A percentile compares a stretch with the other conserved stretches of the same genome.
Evolutionary conservation across 1,140 invertebrate species (phyloP).

Genomic region (Saxidomus purpurata): DNA sequence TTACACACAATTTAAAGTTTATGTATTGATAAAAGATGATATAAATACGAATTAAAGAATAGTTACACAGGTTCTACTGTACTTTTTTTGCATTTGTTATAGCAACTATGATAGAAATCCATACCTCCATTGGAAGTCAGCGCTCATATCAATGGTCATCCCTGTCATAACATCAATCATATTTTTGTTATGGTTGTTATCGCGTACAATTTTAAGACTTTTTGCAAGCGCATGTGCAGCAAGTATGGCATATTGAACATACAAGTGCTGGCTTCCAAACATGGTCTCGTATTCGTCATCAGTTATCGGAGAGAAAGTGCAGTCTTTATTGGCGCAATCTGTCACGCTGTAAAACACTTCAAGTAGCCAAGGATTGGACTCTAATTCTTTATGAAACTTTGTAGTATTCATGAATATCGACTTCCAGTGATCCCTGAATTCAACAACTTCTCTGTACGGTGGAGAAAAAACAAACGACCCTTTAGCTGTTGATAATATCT

Average conservation of each 20-base stretch:
- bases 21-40: no score
- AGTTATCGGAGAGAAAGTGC: neutral
- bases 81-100: no score
- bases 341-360: slow-evolving; percentile 36
- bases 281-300: neutral
- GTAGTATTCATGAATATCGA: slow-evolving; percentile 50
- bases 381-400: neutral
- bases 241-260: slow-evolving; percentile 16
- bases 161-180: neutral
- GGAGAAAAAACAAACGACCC: slow-evolving; percentile 26
- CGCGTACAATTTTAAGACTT: neutral
- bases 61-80: no score
- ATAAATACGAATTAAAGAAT: no score
- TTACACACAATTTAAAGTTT: no score
- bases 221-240: slow-evolving; percentile 28
- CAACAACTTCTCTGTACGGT: neutral
- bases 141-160: neutral
- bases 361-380: slow-evolving; percentile 56
- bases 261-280: neutral
- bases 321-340: neutral
- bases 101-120: no score
- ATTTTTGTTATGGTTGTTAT: neutral
- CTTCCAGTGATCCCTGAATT: slow-evolving; percentile 60
- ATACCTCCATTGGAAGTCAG: neutral
- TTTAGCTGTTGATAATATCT: neutral